Base-by-base conservation (phyloP, 2,888 invertebrate species). In the Toxonevra muliebris region DNA sequence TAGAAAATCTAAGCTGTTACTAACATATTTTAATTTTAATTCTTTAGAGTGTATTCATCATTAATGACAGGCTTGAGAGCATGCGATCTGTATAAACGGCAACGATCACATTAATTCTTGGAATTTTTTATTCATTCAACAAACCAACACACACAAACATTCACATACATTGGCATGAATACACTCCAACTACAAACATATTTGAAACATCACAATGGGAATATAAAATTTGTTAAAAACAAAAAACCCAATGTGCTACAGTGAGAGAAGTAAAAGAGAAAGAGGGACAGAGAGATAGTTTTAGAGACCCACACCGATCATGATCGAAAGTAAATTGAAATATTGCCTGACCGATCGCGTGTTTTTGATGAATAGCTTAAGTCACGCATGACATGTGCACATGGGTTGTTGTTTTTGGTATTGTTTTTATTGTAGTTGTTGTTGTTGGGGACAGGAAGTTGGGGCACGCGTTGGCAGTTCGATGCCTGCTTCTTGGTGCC, bases 371-470 rank as follows among this genome's bases (percentile, higher is more conserved):
- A 60, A 69, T 69, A 62, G 43, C 58, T 50, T 50, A 40, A 66
- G 66, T 69, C 69, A 66, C 69, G 63, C 69, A 63, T 65, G 65
- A 66, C 54, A 54, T 65, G 65, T 65, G 65, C 57, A 20, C 50
- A 30, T 30, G 30, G 30, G 30, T 30, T 30, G 30, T 30, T 30
- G 2, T 30, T 30, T 30, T 30, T 30, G 30, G 2, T 30, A 4
- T 30, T 30, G 7, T 30, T 30, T 8, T 48, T 1, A 5, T 48
- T 15, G 48, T 48, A 10, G n/a, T 13, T n/a, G 11, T 15, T 13
- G n/a, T 13, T 48, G n/a, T n/a, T 48, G 53, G 52, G 12, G 48
- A 41, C 57, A 64, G 55, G 61, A 55, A 61, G 53, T 66, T 40
- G 66, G 65, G 61, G 65, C 66, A 66, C 66, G 66, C 66, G 65